phyloP scores from a whole-genome alignment of 2,797 vertebrate genomes.

The Peromyscus eremicus region DNA sequence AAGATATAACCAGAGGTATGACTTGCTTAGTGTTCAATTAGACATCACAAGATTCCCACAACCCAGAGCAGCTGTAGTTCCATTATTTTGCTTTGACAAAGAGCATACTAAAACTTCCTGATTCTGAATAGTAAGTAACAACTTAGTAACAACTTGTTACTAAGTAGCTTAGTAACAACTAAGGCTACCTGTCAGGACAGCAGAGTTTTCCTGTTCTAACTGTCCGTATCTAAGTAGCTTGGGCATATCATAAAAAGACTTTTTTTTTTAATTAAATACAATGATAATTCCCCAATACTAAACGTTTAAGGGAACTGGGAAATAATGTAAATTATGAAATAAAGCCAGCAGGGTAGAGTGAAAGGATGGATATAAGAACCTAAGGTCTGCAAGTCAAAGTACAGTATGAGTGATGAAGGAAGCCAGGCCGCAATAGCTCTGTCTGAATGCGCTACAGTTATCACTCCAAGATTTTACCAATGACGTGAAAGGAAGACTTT shows the following conservation, averaged over 20 bases:
- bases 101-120: not conserved
- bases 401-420: too few relatives aligned
- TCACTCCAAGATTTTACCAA: not conserved
- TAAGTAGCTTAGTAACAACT: not conserved
- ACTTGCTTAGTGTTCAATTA: not conserved
- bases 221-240: not conserved
- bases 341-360: not conserved
- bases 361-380: not conserved
- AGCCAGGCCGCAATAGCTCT: too few relatives aligned
- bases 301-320: not conserved
- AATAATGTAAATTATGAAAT: conserved; percentile 8
- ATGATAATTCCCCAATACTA: not conserved
- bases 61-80: not conserved
- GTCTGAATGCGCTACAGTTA: rapidly evolving
- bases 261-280: not conserved
- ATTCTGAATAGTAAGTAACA: not conserved
- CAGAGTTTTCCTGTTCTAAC: not conserved
- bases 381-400: not conserved
- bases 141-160: not conserved
- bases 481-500: not conserved
- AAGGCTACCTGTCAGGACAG: not conserved
- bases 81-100: not conserved
- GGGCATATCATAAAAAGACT: not conserved
- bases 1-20: not conserved
- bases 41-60: not conserved